phyloP scores from a whole-genome alignment of 2,888 invertebrate genomes.

The Hyposoter didymator region DNA sequence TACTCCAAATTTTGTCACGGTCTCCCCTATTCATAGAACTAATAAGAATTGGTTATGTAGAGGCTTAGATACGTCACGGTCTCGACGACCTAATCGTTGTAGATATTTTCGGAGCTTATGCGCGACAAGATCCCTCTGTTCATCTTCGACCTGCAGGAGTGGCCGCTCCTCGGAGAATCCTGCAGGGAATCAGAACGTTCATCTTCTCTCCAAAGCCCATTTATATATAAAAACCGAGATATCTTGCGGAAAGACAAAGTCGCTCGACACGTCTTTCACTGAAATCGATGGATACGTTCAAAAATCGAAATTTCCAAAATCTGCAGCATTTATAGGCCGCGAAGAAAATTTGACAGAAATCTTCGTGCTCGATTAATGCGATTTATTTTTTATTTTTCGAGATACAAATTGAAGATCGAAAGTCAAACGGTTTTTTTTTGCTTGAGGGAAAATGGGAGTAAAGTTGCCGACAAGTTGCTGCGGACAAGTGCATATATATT shows the following conservation, averaged over 20 bases:
- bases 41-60: neutral
- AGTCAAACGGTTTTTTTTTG: neutral
- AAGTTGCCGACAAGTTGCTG: neutral
- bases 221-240: constrained; percentile 18
- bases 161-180: constrained; percentile 10
- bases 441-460: neutral
- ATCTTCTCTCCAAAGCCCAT: constrained; percentile 17
- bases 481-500: constrained; percentile 13
- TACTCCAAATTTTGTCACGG: neutral
- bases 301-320: neutral
- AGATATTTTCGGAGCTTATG: constrained; percentile 43
- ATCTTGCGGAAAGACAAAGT: constrained; percentile 1
- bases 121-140: constrained; percentile 24
- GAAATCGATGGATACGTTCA: neutral
- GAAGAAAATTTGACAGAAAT: neutral
- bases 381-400: neutral
- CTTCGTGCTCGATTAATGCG: neutral
- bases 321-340: no score
- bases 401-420: neutral
- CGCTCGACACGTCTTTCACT: neutral
- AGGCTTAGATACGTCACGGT: constrained; percentile 27
- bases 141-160: constrained; percentile 30
- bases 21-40: neutral
- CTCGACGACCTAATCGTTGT: constrained; percentile 49
- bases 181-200: constrained; percentile 35